phyloP scores from a whole-genome alignment of 2,888 invertebrate genomes.

The Microctonus aethiopoides region DNA sequence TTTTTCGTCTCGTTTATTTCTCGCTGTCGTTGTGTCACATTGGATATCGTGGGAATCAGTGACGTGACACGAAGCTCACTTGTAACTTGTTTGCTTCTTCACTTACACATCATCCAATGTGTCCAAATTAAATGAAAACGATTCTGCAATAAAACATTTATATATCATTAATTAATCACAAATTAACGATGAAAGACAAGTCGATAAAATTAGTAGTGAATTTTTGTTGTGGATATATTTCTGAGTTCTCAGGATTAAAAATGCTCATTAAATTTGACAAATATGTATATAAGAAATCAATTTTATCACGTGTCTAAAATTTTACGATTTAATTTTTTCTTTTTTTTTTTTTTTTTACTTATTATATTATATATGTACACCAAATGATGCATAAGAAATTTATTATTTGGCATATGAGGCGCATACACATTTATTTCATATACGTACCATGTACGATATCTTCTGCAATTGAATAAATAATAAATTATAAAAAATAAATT shows the following conservation, averaged over 20 bases:
- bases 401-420: background rate
- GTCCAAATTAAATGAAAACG: slow-evolving; percentile 22
- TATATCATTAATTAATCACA: slow-evolving; percentile 1
- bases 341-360: background rate
- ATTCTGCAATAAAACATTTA: slow-evolving; percentile 18
- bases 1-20: background rate
- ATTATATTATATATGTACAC: too few species aligned
- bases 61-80: slow-evolving; percentile 41
- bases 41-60: slow-evolving; percentile 47
- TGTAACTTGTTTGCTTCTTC: slow-evolving; percentile 17
- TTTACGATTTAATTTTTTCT: background rate
- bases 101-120: background rate
- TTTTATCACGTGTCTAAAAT: background rate
- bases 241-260: background rate
- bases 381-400: background rate
- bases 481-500: background rate
- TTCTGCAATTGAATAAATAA: background rate
- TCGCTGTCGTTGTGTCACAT: slow-evolving; percentile 23
- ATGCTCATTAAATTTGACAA: background rate
- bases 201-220: slow-evolving; percentile 1
- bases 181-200: background rate
- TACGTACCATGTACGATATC: background rate
- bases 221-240: background rate
- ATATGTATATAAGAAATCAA: too few species aligned
- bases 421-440: background rate